These are phyloP conservation scores for Macrotis lagotis DNA, from an alignment of 2,113 vertebrate species.

Conservation along the genomic window DNA sequence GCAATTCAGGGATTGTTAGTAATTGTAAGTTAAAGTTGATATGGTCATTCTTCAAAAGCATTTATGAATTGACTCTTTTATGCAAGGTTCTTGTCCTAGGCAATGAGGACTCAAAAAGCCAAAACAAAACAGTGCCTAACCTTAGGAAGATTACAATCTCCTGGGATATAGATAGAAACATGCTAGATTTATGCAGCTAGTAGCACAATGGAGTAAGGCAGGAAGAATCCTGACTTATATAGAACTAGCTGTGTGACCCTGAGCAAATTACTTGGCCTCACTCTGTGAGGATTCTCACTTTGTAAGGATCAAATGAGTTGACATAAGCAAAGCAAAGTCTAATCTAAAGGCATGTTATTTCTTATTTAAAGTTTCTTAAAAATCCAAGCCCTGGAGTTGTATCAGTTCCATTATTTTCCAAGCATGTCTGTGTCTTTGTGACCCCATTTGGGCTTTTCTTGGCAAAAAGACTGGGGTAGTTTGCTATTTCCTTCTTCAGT, in stretches of 20 bases:
- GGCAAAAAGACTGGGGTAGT: too few relatives aligned
- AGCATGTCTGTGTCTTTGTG: too few relatives aligned
- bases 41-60: background rate
- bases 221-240: background rate
- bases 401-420: background rate
- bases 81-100: slow-evolving; percentile 16
- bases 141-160: background rate
- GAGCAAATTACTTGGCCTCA: too few relatives aligned
- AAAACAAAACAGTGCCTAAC: background rate
- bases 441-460: too few relatives aligned
- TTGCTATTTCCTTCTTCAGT: too few relatives aligned
- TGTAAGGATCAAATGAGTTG: too few relatives aligned
- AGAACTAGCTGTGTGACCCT: too few relatives aligned
- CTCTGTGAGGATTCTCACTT: too few relatives aligned
- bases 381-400: background rate
- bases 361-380: too few relatives aligned
- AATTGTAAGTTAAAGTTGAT: background rate
- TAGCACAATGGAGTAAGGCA: background rate
- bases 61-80: background rate
- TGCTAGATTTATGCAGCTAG: background rate
- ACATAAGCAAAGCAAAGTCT: too few relatives aligned
- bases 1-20: background rate
- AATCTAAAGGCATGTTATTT: too few relatives aligned
- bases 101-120: slow-evolving; percentile 43
- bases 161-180: too few relatives aligned